These are phyloP conservation scores for Boleophthalmus pectinirostris DNA, from an alignment of 2,113 vertebrate genomes.

Conservation along the genomic window DNA sequence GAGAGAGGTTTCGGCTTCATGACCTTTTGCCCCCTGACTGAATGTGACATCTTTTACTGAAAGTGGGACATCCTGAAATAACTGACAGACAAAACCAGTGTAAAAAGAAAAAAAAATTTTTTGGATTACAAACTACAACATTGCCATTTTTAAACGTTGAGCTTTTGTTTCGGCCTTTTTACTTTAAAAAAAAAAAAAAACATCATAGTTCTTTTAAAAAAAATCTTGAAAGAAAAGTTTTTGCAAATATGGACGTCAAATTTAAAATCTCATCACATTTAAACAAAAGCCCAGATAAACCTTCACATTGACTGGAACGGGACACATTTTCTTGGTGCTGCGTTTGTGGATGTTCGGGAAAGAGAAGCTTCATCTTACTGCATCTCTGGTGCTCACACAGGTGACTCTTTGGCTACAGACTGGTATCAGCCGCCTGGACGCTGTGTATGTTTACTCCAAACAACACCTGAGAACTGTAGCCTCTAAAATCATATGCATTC, in stretches of 20 bases:
- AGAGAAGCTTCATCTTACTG: constrained; percentile 65
- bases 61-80: constrained; percentile 46
- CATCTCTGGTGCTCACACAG: constrained; percentile 83
- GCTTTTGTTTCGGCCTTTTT: constrained; percentile 61
- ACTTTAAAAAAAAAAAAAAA: constrained; percentile 55
- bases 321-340: constrained; percentile 76
- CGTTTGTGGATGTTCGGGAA: constrained; percentile 65
- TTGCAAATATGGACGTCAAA: constrained; percentile 57
- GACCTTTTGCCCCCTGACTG: constrained; percentile 97
- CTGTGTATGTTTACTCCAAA: constrained; percentile 56
- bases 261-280: constrained; percentile 50
- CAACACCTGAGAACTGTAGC: constrained; percentile 82
- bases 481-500: constrained; percentile 90
- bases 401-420: constrained; percentile 84
- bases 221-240: constrained; percentile 48
- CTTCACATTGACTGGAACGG: constrained; percentile 49
- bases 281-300: constrained; percentile 77
- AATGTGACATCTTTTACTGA: constrained; percentile 41
- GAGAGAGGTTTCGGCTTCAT: constrained; percentile 97
- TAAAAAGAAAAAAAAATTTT: constrained; percentile 76
- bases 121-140: constrained; percentile 88
- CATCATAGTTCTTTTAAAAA: constrained; percentile 79
- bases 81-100: constrained; percentile 56
- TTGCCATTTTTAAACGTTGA: constrained; percentile 91
- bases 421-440: constrained; percentile 83